Evolutionary conservation across 1,140 invertebrate species (phyloP).

Genomic region (Solen grandis): DNA sequence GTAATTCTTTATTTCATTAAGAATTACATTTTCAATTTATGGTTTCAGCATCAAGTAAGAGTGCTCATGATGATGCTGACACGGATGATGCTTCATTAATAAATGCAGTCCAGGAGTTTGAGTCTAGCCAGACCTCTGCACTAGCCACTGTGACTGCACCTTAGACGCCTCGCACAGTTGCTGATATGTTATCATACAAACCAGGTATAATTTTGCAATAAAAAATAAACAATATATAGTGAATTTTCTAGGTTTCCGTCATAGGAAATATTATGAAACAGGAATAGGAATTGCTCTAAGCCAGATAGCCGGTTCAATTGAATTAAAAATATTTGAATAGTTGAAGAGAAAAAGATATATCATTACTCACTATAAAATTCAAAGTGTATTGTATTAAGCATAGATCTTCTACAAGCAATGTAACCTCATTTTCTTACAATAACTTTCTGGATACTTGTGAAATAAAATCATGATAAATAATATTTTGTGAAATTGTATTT

Average conservation of each 20-base stretch:
- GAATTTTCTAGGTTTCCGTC: not conserved
- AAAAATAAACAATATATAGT: not conserved
- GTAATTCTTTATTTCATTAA: not conserved
- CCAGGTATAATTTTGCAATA: not conserved
- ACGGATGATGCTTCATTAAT: not conserved
- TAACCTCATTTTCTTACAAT: no score
- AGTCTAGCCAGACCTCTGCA: not conserved
- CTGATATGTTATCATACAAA: not conserved
- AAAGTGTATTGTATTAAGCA: no score
- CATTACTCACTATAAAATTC: no score
- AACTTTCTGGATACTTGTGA: no score
- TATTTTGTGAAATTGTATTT: no score
- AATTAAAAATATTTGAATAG: no score
- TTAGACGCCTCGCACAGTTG: not conserved
- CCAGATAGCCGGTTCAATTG: not conserved
- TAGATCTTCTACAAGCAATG: no score
- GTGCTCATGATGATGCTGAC: no score
- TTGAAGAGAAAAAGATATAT: no score
- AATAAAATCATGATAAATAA: no score
- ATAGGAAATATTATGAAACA: not conserved
- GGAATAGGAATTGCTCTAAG: not conserved
- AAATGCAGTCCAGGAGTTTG: not conserved
- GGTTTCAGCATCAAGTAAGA: not conserved
- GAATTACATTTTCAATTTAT: not conserved
- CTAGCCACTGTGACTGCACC: not conserved